Evolutionary conservation across 2,113 vertebrate genomes (phyloP).

Genomic region (Orcinus orca): DNA sequence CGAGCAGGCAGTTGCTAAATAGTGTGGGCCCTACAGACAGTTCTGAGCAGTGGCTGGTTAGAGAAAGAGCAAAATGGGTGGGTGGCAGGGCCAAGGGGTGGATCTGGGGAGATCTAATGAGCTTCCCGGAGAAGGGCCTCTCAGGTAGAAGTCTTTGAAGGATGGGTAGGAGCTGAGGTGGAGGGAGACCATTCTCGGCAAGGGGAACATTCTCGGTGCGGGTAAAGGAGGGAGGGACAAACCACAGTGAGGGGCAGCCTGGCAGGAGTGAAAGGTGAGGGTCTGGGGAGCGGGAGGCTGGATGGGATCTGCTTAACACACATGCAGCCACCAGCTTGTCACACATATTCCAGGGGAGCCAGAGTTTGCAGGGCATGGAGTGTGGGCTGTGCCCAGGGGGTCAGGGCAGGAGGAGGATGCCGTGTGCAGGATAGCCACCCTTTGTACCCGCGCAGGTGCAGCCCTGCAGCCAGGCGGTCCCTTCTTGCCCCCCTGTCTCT

Average conservation of each 20-base stretch:
- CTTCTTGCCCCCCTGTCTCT: neutral
- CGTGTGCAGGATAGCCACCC: neutral
- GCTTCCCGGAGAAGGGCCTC: neutral
- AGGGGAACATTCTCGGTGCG: neutral
- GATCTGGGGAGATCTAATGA: neutral
- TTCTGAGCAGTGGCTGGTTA: neutral
- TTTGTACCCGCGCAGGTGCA: neutral
- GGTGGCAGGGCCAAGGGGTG: accelerated
- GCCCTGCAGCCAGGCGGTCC: neutral
- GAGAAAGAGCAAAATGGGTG: neutral
- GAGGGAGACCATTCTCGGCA: neutral
- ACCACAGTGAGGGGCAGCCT: neutral
- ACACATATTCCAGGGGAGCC: neutral
- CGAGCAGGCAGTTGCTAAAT: neutral
- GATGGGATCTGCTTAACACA: neutral
- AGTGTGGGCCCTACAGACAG: neutral
- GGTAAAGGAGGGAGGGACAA: neutral
- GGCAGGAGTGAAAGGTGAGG: neutral
- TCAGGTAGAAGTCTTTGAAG: neutral
- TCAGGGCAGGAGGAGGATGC: neutral
- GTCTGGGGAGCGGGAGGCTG: neutral
- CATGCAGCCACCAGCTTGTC: neutral
- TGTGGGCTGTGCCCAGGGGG: neutral
- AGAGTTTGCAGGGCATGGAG: neutral
- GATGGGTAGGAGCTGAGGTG: neutral